Evolutionary conservation across 2,113 vertebrate genomes (phyloP).

Genomic region (Acrocephalus arundinaceus): DNA sequence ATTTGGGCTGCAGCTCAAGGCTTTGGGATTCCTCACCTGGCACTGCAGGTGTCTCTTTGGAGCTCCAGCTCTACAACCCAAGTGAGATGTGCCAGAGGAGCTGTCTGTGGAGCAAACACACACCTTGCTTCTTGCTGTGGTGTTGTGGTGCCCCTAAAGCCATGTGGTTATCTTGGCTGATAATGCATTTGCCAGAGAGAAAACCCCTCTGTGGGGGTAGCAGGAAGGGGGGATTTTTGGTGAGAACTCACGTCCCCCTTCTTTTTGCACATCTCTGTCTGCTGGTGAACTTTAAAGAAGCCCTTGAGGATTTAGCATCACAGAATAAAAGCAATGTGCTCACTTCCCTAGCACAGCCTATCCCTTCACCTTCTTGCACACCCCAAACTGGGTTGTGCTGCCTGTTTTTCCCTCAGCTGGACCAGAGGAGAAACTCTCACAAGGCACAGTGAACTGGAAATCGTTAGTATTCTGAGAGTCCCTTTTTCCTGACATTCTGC

Average conservation of each 20-base stretch:
- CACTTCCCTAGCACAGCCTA: not conserved
- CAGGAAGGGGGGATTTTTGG: not conserved
- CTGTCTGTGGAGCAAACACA: not conserved
- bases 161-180: not conserved
- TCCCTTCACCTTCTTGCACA: not conserved
- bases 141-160: not conserved
- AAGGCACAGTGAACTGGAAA: not conserved
- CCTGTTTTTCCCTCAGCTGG: not conserved
- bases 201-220: not conserved
- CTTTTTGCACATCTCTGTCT: not conserved
- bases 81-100: not conserved
- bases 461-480: not conserved
- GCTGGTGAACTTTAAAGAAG: constrained; percentile 23
- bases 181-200: not conserved
- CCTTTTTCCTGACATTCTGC: not conserved
- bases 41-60: not conserved
- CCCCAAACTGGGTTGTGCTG: not conserved
- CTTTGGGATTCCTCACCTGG: not conserved
- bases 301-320: constrained; percentile 19
- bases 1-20: not conserved
- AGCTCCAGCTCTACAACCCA: not conserved
- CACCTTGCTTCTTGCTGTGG: not conserved
- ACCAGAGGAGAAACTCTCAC: not conserved
- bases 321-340: not conserved
- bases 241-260: not conserved